Conservation (phyloP, 1,140 invertebrate genomes). For the Glossosoma conforme region DNA sequence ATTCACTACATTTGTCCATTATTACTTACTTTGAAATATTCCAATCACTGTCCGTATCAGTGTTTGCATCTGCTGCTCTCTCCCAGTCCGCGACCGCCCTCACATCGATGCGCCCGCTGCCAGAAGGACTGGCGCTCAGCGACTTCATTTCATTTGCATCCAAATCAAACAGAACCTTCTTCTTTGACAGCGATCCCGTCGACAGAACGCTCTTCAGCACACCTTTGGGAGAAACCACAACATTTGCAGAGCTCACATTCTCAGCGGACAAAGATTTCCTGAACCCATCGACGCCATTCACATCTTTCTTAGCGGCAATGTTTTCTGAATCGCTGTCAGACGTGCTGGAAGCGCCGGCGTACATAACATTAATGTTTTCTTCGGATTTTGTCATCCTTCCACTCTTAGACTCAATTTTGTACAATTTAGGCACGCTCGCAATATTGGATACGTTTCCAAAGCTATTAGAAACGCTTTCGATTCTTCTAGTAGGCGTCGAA, state of each 20-base stretch:
- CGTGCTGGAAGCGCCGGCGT: slow-evolving; percentile 8
- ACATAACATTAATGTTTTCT: slow-evolving; percentile 16
- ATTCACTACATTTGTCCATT: no score
- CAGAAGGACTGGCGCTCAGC: slow-evolving; percentile 43
- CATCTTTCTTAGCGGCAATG: no score
- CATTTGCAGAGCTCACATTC: slow-evolving; percentile 30
- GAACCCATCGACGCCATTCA: slow-evolving; percentile 30
- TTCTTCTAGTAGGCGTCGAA: slow-evolving; percentile 12
- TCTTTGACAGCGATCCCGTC: slow-evolving; percentile 50
- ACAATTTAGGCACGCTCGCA: background rate
- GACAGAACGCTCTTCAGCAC: slow-evolving; percentile 54
- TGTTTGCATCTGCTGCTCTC: slow-evolving; percentile 30
- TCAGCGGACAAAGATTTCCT: slow-evolving; percentile 36
- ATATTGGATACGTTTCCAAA: background rate
- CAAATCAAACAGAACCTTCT: slow-evolving; percentile 58
- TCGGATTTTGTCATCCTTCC: slow-evolving; percentile 16
- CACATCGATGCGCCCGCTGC: slow-evolving; percentile 39
- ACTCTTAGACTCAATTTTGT: background rate
- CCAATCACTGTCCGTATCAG: slow-evolving; percentile 47
- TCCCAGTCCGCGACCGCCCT: slow-evolving; percentile 40
- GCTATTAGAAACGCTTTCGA: background rate
- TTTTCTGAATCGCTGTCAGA: slow-evolving; percentile 18
- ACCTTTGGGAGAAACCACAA: slow-evolving; percentile 42
- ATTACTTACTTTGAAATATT: slow-evolving; percentile 48
- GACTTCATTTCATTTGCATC: slow-evolving; percentile 50